phyloP scores from a whole-genome alignment of 2,113 vertebrate genomes.

The Dinomys branickii region DNA sequence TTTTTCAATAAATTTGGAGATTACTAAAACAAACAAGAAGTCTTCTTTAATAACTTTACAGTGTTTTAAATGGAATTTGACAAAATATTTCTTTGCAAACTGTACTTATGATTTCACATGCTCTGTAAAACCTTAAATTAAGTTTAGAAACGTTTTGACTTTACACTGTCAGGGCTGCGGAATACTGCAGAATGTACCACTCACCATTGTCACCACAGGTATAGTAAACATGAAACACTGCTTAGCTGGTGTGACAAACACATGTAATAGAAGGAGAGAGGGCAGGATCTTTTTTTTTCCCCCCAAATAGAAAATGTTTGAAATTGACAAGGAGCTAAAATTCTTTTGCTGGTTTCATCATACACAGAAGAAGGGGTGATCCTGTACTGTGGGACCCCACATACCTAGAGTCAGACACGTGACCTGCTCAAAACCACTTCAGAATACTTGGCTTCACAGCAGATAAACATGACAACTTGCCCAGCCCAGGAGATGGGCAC shows the following conservation, averaged over 20 bases:
- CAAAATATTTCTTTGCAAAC: background rate
- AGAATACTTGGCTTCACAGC: background rate
- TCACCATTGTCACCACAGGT: background rate
- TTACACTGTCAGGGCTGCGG: conserved; percentile 29
- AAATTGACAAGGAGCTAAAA: conserved; percentile 23
- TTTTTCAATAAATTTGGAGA: conserved; percentile 11
- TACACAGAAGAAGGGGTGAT: background rate
- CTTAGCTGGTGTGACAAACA: background rate
- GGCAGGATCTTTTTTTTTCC: background rate
- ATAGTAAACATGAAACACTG: background rate
- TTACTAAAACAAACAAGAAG: background rate
- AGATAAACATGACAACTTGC: background rate
- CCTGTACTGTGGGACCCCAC: background rate
- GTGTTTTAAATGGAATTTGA: background rate
- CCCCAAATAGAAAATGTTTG: background rate
- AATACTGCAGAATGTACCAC: conserved; percentile 37
- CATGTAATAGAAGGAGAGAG: background rate
- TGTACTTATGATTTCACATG: background rate
- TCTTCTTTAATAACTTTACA: background rate
- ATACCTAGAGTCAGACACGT: background rate
- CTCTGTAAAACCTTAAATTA: background rate
- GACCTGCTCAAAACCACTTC: background rate
- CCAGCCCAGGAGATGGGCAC: background rate
- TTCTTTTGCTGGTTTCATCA: background rate
- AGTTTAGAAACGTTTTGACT: conserved; percentile 56